A percentile compares a stretch with the other conserved stretches of the same genome.
Evolutionary conservation across 1,140 invertebrate genomes (phyloP).

Genomic region (Scaptomyza pallida): DNA sequence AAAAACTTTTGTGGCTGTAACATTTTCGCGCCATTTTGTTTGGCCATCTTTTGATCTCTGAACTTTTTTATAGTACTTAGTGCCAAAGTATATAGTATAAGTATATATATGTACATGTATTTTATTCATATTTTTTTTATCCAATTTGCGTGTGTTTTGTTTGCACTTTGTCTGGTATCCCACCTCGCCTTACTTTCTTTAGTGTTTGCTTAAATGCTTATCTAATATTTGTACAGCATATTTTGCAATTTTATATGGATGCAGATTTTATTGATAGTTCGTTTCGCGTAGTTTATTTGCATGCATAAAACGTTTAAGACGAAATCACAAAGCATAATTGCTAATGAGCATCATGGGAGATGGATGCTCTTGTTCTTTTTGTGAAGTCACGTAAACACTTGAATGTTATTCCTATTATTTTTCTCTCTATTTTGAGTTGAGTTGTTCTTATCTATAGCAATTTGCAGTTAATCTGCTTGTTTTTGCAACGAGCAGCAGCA

Average conservation of each 20-base stretch:
- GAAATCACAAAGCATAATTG: constrained; percentile 8
- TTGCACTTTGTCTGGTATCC: constrained; percentile 19
- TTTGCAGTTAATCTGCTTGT: constrained; percentile 26
- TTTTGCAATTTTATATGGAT: constrained; percentile 15
- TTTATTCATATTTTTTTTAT: constrained; percentile 42
- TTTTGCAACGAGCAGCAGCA: constrained; percentile 13
- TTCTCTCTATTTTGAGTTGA: not conserved
- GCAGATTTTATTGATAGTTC: no score
- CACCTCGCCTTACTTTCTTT: not conserved
- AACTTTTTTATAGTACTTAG: constrained; percentile 17
- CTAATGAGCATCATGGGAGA: not conserved
- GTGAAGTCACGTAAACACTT: not conserved
- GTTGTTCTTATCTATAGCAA: constrained; percentile 5
- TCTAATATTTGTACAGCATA: constrained; percentile 37
- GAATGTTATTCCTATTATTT: not conserved
- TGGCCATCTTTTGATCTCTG: constrained; percentile 47
- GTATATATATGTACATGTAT: constrained; percentile 4
- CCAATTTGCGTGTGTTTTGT: constrained; percentile 46
- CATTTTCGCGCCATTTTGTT: constrained; percentile 60
- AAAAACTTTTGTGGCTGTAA: constrained; percentile 66
- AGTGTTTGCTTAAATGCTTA: constrained; percentile 29
- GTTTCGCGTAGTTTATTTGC: no score
- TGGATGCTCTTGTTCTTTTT: no score
- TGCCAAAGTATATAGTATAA: no score
- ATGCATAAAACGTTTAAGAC: constrained; percentile 14